Percentiles rank a stretch among this genome's conserved stretches.
phyloP scores from a whole-genome alignment of 2,888 invertebrate genomes.

The Eueremaeus valkanovi region DNA sequence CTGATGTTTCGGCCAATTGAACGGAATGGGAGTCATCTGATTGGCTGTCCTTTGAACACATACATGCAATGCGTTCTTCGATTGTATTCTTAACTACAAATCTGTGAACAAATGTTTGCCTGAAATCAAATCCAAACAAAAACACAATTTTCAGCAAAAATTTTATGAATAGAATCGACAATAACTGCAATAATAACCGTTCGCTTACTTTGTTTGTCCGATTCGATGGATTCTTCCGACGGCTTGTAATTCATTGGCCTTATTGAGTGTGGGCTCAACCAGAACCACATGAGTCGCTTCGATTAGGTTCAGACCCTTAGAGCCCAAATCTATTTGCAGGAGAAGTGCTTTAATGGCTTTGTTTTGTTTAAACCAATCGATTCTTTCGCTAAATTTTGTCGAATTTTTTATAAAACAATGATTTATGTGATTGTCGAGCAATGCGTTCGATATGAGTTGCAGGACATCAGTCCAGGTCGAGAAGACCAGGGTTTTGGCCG shows the following conservation, averaged over 20 bases:
- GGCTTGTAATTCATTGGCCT: slow-evolving; percentile 69
- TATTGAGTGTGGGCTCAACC: slow-evolving; percentile 69
- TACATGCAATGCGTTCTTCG: slow-evolving; percentile 61
- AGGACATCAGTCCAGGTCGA: slow-evolving; percentile 60
- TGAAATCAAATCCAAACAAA: slow-evolving; percentile 49
- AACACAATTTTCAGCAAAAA: slow-evolving; percentile 8
- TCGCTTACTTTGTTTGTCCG: slow-evolving; percentile 65
- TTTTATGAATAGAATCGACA: slow-evolving; percentile 25
- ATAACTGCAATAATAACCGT: background rate
- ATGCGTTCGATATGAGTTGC: slow-evolving; percentile 57
- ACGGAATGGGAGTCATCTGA: background rate
- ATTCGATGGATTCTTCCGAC: slow-evolving; percentile 73
- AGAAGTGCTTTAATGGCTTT: slow-evolving; percentile 58
- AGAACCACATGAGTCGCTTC: slow-evolving; percentile 74
- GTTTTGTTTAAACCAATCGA: slow-evolving; percentile 51
- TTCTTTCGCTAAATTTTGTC: slow-evolving; percentile 46
- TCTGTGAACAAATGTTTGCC: slow-evolving; percentile 65
- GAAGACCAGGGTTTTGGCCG: slow-evolving; percentile 68
- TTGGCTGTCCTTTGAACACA: background rate
- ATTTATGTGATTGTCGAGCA: slow-evolving; percentile 57
- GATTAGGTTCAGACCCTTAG: slow-evolving; percentile 71
- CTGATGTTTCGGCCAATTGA: slow-evolving; percentile 21
- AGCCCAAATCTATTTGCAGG: slow-evolving; percentile 65
- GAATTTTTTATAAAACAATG: slow-evolving; percentile 11
- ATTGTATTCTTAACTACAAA: slow-evolving; percentile 66